A percentile compares a stretch with the other conserved stretches of the same genome.
Conservation (phyloP, 2,113 vertebrate genomes). For the Phrynosoma blainvillii region DNA sequence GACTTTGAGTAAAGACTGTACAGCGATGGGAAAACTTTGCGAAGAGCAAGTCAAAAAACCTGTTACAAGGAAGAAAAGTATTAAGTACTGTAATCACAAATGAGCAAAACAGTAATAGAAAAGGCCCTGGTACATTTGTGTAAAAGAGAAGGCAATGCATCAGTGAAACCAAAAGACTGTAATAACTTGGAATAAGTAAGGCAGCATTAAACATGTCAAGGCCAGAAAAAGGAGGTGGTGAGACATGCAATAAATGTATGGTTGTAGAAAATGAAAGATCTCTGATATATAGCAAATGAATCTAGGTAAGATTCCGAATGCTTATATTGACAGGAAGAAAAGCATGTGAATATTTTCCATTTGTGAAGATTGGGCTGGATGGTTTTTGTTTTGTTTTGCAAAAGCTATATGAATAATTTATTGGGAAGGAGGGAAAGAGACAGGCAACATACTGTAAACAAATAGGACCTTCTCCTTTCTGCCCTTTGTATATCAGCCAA, state of each 20-base stretch:
- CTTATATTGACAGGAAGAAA: background rate
- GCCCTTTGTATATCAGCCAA: background rate
- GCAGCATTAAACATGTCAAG: conserved; percentile 1
- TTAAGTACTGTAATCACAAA: background rate
- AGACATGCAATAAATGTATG: background rate
- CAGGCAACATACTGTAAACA: background rate
- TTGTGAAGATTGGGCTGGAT: background rate
- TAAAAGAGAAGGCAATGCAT: background rate
- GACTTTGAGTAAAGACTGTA: background rate
- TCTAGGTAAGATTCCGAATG: background rate
- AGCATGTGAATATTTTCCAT: background rate
- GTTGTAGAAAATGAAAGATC: background rate
- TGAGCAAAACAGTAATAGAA: background rate
- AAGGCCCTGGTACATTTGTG: background rate
- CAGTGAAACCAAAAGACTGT: background rate
- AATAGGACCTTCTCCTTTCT: background rate
- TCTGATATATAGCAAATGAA: background rate
- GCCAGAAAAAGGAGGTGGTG: background rate
- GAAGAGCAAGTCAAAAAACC: background rate
- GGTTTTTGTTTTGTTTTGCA: background rate
- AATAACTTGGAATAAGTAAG: background rate
- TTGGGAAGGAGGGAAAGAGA: background rate
- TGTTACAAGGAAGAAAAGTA: background rate
- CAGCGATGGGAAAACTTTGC: background rate
- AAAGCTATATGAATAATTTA: conserved; percentile 18